Conservation (phyloP, 2,797 vertebrate species). For the Lacerta viridis region DNA sequence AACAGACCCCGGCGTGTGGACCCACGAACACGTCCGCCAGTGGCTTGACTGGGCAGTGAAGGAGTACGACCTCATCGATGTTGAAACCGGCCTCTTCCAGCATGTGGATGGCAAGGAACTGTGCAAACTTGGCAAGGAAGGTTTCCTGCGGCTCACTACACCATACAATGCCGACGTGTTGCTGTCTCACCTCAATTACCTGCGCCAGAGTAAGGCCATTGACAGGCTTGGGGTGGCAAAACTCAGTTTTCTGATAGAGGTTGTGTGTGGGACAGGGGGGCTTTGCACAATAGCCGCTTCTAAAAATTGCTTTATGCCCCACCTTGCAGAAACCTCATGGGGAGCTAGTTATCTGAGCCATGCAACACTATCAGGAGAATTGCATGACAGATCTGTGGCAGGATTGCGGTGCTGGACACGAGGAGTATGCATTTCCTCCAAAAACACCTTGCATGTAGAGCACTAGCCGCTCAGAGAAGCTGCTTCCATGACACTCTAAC, state of each 20-base stretch:
- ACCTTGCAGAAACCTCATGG: neutral
- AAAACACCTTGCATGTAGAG: neutral
- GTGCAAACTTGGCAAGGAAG: slow-evolving; percentile 88
- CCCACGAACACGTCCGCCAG: slow-evolving; percentile 85
- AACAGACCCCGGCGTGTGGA: slow-evolving; percentile 86
- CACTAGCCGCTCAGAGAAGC: neutral
- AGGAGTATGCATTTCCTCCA: neutral
- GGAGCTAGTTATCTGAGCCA: too few species aligned
- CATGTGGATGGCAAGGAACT: slow-evolving; percentile 86
- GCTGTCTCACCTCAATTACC: slow-evolving; percentile 89
- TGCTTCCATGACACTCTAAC: neutral
- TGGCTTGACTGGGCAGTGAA: slow-evolving; percentile 92
- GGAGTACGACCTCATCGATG: slow-evolving; percentile 86
- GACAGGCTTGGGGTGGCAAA: neutral
- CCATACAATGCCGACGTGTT: slow-evolving; percentile 89
- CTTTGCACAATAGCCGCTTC: neutral
- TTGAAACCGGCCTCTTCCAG: slow-evolving; percentile 85
- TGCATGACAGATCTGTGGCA: neutral
- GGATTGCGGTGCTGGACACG: neutral
- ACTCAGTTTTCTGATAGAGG: too few species aligned
- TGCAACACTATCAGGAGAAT: neutral
- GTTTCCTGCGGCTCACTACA: slow-evolving; percentile 87
- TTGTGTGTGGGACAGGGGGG: too few species aligned
- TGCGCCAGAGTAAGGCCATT: slow-evolving; percentile 86
- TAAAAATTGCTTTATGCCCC: too few species aligned